Percentiles rank a stretch among this genome's conserved stretches.
Conservation (phyloP, 2,113 vertebrate species). For the Labeo catla region DNA sequence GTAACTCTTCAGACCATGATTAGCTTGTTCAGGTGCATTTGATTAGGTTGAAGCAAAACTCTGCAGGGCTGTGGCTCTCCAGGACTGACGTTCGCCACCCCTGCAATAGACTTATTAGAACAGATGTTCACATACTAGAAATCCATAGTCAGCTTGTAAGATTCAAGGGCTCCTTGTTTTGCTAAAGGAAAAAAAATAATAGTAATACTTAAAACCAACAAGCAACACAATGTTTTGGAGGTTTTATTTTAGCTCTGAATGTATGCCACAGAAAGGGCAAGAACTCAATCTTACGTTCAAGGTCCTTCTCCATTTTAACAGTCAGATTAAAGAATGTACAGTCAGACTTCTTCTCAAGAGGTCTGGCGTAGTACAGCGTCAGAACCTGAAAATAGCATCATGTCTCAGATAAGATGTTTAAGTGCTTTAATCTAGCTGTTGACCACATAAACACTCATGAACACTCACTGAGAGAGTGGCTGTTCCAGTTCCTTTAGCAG, state of each 20-base stretch:
- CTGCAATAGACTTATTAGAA: neutral
- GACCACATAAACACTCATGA: neutral
- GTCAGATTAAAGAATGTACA: constrained; percentile 80
- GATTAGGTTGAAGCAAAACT: no score
- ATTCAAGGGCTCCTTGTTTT: constrained; percentile 16
- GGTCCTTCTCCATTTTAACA: constrained; percentile 20
- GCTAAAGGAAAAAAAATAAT: neutral
- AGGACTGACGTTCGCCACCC: no score
- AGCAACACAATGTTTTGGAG: neutral
- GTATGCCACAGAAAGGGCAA: neutral
- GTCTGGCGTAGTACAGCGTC: constrained; percentile 78
- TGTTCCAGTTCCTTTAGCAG: constrained; percentile 76
- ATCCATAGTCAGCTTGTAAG: constrained; percentile 38
- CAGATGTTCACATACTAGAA: constrained; percentile 26
- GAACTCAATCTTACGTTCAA: neutral
- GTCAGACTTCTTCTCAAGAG: constrained; percentile 63
- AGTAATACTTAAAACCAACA: neutral
- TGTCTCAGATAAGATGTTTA: neutral
- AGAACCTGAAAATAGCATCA: constrained; percentile 68
- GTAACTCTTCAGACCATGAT: no score
- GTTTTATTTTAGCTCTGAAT: neutral
- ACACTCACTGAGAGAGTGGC: constrained; percentile 76
- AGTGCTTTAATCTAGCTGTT: neutral
- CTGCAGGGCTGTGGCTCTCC: no score
- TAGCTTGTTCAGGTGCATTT: no score